Evolutionary conservation across 2,888 invertebrate species (phyloP), one percentile per base, ranked within the genome.

Genomic region (Caenorhabditis parvicauda): DNA sequence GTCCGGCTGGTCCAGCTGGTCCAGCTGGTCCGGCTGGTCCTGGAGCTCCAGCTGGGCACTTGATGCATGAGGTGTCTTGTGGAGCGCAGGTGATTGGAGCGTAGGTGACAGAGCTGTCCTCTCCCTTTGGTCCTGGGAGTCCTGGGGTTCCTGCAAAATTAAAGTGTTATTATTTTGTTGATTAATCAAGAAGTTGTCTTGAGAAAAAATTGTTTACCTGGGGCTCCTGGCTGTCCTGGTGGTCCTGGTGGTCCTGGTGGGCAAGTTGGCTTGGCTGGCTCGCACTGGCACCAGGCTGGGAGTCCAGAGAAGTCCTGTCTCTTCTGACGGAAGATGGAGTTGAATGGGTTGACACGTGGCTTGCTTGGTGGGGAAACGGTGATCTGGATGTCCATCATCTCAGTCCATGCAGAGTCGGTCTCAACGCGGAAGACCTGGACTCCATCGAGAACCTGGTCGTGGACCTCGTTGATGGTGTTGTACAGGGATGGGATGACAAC

Each of bases 351-450:
- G 47, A 54, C 53, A 55, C 59, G 57, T 47, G 79, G 79, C 60
- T 72, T 71, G 46, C 70, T 57, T 37, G 79, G 79, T 25, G 79
- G 77, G 6, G 76, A 67, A 45, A 80, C 79, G 35, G 65, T 55
- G 58, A 79, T 63, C 54, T 79, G 78, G 49, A 78, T 64, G 53
- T 76, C 73, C 76, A 78, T 77, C 68, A 78, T 70, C 55, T 76
- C 70, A 47, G 68, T 70, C 77, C 77, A 77, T 37, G 76, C 77
- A 27, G 74, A 64, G 56, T 77, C 77, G 22, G 77, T 77, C 59
- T 78, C 78, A 32, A 73, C 76, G 51, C 77, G 78, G 67, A 78
- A 78, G 53, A 72, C 71, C 51, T 59, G 62, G 52, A 77, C 77
- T 47, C 73, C 72, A 54, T 67, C 67, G 38, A 65, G 61, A 35